These are phyloP conservation scores for Spialia ferax DNA, from an alignment of 2,888 invertebrate genomes.

Conservation along the genomic window DNA sequence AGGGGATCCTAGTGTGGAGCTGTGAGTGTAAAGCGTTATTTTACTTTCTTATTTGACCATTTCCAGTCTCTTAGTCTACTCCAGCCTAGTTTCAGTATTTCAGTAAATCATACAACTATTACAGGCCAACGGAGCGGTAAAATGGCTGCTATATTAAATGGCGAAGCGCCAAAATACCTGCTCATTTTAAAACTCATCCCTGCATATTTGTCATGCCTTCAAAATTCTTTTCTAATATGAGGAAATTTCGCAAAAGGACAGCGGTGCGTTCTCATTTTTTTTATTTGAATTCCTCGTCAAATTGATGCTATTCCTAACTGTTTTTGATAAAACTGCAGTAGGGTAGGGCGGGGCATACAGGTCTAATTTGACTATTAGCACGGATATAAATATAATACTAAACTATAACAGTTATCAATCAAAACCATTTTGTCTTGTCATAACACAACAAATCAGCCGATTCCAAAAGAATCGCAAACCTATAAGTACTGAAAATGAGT, in stretches of 20 bases:
- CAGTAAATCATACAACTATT: constrained; percentile 36
- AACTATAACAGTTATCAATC: too few species aligned
- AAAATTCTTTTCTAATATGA: constrained; percentile 25
- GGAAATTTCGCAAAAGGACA: not conserved
- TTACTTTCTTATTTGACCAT: not conserved
- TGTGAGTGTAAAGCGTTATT: too few species aligned
- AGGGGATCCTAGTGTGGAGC: not conserved
- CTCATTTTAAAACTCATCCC: constrained; percentile 35
- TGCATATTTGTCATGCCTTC: constrained; percentile 38
- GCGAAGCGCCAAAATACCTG: constrained; percentile 37
- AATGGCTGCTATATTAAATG: constrained; percentile 39
- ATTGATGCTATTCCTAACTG: not conserved
- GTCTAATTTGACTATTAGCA: too few species aligned
- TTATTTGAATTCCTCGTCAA: not conserved
- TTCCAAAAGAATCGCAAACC: too few species aligned
- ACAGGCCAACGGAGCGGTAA: constrained; percentile 31
- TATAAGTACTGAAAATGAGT: too few species aligned
- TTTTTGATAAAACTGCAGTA: too few species aligned
- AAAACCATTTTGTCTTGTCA: too few species aligned
- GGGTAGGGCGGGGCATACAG: too few species aligned
- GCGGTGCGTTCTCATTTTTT: not conserved
- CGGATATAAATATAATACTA: too few species aligned
- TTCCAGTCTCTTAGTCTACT: constrained; percentile 9
- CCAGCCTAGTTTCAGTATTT: constrained; percentile 24
- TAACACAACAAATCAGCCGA: too few species aligned